phyloP scores from a whole-genome alignment of 2,888 invertebrate species.

The Nesidiocoris tenuis region DNA sequence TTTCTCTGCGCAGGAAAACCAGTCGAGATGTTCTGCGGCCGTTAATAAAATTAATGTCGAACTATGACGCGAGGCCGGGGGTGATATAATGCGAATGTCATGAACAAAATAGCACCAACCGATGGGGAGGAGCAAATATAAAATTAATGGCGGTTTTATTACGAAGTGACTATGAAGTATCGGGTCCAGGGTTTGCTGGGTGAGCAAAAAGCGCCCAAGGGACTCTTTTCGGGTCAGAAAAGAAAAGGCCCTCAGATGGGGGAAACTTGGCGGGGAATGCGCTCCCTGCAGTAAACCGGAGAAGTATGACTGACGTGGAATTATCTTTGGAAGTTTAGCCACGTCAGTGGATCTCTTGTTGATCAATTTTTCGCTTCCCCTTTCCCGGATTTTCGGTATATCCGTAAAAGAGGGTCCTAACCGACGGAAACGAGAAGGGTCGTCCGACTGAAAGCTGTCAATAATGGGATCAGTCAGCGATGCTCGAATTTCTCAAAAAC shows the following conservation, averaged over 20 bases:
- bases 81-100: slow-evolving; percentile 11
- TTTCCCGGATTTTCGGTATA: not conserved
- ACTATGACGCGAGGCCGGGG: slow-evolving; percentile 26
- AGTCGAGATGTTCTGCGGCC: not conserved
- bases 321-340: slow-evolving; percentile 37
- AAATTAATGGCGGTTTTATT: slow-evolving; percentile 41
- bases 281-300: not conserved
- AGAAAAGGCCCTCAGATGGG: not conserved
- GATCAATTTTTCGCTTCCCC: slow-evolving; percentile 33
- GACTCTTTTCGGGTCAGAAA: slow-evolving; percentile 33
- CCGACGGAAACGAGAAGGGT: not conserved
- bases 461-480: not conserved
- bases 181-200: slow-evolving; percentile 12
- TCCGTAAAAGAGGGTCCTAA: not conserved
- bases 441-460: not conserved
- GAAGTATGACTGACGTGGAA: slow-evolving; percentile 36
- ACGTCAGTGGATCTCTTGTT: slow-evolving; percentile 40
- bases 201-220: slow-evolving; percentile 28
- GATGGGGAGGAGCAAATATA: slow-evolving; percentile 25
- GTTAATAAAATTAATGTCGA: slow-evolving; percentile 42
- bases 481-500: not conserved
- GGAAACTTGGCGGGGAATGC: not conserved
- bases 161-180: slow-evolving; percentile 41
- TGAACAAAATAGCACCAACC: not conserved
- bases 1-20: not conserved